Base-by-base conservation (phyloP, 2,888 invertebrate species). In the Brachylomia viminalis region DNA sequence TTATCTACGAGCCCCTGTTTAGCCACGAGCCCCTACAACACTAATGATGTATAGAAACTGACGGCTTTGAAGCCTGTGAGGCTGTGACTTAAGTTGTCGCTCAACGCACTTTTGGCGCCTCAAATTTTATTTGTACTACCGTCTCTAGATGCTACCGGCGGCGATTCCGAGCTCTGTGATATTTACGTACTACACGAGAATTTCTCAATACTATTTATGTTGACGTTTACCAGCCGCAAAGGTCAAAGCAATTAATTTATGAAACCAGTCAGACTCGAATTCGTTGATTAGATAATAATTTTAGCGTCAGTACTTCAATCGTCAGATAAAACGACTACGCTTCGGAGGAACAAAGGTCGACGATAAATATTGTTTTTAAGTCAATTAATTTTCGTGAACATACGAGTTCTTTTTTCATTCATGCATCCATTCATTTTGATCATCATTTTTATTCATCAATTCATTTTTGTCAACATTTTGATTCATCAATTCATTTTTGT, bases 211-310 rank as follows among this genome's bases (percentile, higher is more conserved):
- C 33, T 81, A 54, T 45, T 62, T 10, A 42, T 61, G 75, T 47
- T 68, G 71, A 83, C 71, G 6, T 47, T 42, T 45, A 75, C 49
- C 38, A 30, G 59, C 38, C 27, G 8, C 23, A 73, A 86, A 86
- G 79, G 86, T 86, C 79, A 83, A 68, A 79, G n/a, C 33, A 73
- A 86, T 76, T 74, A 66, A 72, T 82, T 82, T 74, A 58, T 42
- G 17, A 70, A 82, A 74, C 83, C 75, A 54, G 84, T 85, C 45
- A 6, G 10, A 68, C 72, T 38, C 30, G 66, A 58, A 69, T 70
- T 58, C 30, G 49, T 64, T 72, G 86, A 75, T 86, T 72, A 79
- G 79, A 86, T 83, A 79, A 83, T 71, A 64, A 65, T 72, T 79
- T 71, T 52, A 68, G 8, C 79, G 66, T 72, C 59, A 69, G 54